Evolutionary conservation across 37 sponge, comb jelly and placozoan species (phyloP).

Genomic region (Ephydatia muelleri): DNA sequence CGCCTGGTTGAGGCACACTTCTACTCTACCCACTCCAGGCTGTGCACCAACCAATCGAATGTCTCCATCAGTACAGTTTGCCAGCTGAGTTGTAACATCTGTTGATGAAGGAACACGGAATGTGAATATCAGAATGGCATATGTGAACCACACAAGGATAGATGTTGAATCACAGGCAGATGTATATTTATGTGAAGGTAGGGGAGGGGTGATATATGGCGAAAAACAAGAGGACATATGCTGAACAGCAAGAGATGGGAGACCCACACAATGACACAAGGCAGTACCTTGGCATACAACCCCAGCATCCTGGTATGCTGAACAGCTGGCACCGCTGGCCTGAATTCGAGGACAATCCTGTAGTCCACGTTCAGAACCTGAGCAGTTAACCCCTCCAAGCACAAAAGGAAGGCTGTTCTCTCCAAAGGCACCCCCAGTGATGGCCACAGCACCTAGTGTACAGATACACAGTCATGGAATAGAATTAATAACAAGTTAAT

Average conservation of each 20-base stretch:
- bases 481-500: too few species aligned
- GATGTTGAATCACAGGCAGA: too few species aligned
- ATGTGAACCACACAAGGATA: not conserved
- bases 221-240: not conserved
- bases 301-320: not conserved
- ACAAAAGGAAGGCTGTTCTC: not conserved
- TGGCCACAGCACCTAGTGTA: too few species aligned
- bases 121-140: not conserved
- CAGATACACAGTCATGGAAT: too few species aligned
- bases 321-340: not conserved
- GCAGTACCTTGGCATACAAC: not conserved
- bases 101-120: not conserved
- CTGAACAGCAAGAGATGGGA: too few species aligned
- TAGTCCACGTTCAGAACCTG: not conserved
- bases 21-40: conserved; percentile 10
- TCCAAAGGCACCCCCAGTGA: not conserved
- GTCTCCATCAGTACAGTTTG: conserved; percentile 4
- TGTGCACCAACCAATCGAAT: conserved; percentile 6
- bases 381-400: not conserved
- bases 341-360: not conserved
- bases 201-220: not conserved
- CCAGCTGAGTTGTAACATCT: not conserved
- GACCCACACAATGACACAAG: not conserved
- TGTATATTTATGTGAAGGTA: not conserved
- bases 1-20: not conserved